Evolutionary conservation across 1,140 invertebrate species (phyloP), one percentile per base, ranked within the genome.

Genomic region (Odontomachus brunneus): DNA sequence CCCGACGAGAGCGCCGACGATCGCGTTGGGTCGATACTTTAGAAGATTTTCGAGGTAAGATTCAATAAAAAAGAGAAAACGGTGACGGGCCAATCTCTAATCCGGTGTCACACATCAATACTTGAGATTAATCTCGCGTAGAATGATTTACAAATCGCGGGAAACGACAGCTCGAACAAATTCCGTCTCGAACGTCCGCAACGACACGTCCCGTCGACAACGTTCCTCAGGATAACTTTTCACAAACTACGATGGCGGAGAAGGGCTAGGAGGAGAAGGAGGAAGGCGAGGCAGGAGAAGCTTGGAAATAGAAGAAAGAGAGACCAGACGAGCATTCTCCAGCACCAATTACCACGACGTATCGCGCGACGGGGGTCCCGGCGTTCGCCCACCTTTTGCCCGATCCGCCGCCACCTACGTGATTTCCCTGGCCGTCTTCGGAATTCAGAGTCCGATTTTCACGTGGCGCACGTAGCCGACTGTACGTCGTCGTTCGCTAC

Each of bases 321-420:
- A 83, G 80, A 87, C 33, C 66, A 88, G 67, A 86, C 81, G 66
- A 91, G 87, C 59, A 55, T 51, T 72, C 74, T 81, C 48, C 76
- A 67, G 44, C 72, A 84, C 83, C 90, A 90, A 90, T 92, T 91
- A 91, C 89, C 72, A 71, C 81, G 29, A 84, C 86, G 84, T 88
- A 90, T 85, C 82, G 86, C 62, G 55, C 73, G 44, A 7, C 29
- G 76, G 86, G 85, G 84, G 89, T 90, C 83, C 82, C 62, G 29
- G 86, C 26, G 53, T 33, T 60, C 76, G 19, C 53, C 67, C 26
- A 85, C 76, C 84, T 89, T 84, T 69, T 57, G 53, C 59, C 38
- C 83, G 24, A 49, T 59, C 63, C 22, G 29, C 59, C 22, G 48
- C 66, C 26, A 17, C 67, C 87, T 89, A 90, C 86, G 85, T 89